Evolutionary conservation across 2,888 invertebrate genomes (phyloP).

Genomic region (Notodonta ziczac): DNA sequence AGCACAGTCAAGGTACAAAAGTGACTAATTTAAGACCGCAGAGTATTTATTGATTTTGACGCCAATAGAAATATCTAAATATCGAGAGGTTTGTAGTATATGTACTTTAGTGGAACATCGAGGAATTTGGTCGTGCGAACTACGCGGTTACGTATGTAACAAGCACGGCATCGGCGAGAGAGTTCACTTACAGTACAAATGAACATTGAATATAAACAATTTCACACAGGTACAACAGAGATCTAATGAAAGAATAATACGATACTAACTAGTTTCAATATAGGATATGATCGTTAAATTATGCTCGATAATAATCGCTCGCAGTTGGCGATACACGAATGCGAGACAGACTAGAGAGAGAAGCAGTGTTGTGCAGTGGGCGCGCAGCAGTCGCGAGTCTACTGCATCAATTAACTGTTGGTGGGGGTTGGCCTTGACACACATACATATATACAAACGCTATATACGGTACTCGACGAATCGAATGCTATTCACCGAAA

Average conservation of each 20-base stretch:
- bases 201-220: conserved; percentile 78
- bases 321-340: conserved; percentile 73
- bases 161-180: conserved; percentile 67
- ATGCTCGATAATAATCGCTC: conserved; percentile 79
- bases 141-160: conserved; percentile 70
- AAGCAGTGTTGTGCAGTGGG: conserved; percentile 74
- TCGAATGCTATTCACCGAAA: conserved; percentile 64
- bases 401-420: conserved; percentile 83
- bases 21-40: conserved; percentile 81
- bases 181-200: conserved; percentile 74
- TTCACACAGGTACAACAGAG: conserved; percentile 84
- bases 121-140: conserved; percentile 72
- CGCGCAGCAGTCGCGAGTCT: conserved; percentile 62
- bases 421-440: conserved; percentile 71
- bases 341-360: conserved; percentile 83
- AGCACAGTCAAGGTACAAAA: conserved; percentile 82
- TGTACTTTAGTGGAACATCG: conserved; percentile 60
- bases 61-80: conserved; percentile 67
- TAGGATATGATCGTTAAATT: conserved; percentile 81
- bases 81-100: conserved; percentile 58
- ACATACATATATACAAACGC: conserved; percentile 57
- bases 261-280: conserved; percentile 79
- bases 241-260: conserved; percentile 84
- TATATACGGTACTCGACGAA: conserved; percentile 50
- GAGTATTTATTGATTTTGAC: conserved; percentile 80